A percentile compares a stretch with the other conserved stretches of the same genome.
Evolutionary conservation across 2,888 invertebrate species (phyloP).

Genomic region (Reticulitermes lucifugus): DNA sequence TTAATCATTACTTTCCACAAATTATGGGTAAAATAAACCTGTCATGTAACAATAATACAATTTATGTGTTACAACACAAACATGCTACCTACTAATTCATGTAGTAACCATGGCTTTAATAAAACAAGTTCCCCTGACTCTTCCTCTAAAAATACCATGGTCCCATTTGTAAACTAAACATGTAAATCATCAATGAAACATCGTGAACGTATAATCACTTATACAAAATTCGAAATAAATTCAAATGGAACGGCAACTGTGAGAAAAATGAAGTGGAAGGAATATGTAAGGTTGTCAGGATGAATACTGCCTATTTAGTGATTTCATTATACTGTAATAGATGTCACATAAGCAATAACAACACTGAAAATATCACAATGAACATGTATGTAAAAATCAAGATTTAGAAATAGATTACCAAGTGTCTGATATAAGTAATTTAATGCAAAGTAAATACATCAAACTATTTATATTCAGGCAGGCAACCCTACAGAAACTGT

Average conservation of each 20-base stretch:
- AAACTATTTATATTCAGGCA: not conserved
- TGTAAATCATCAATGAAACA: constrained; percentile 15
- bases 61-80: not conserved
- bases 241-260: not conserved
- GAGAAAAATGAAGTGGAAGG: not conserved
- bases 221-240: not conserved
- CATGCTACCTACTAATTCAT: constrained; percentile 19
- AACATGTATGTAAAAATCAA: too few relatives aligned
- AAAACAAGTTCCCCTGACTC: constrained; percentile 14
- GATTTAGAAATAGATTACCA: too few relatives aligned
- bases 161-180: constrained; percentile 40
- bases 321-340: too few relatives aligned
- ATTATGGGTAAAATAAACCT: constrained; percentile 22
- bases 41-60: not conserved
- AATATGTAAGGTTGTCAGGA: not conserved
- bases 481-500: constrained; percentile 5
- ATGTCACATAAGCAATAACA: too few relatives aligned
- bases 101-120: constrained; percentile 38
- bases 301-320: not conserved
- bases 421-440: too few relatives aligned
- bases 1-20: not conserved
- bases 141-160: constrained; percentile 41
- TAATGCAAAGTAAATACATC: too few relatives aligned
- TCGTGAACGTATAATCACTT: not conserved
- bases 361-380: too few relatives aligned